Evolutionary conservation across 2,888 invertebrate genomes (phyloP).

Genomic region (Argyresthia goedartella): DNA sequence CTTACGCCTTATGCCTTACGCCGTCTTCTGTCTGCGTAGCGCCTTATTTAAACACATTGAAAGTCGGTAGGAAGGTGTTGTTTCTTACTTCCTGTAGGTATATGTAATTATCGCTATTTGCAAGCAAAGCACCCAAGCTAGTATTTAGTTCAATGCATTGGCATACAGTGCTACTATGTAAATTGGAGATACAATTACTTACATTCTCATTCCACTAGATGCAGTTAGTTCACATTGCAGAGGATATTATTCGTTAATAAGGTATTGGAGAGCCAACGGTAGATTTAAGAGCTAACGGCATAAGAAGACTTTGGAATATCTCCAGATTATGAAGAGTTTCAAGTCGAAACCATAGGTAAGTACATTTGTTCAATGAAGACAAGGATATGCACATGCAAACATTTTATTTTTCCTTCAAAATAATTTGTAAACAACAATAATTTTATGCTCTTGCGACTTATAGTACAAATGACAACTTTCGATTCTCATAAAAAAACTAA

Average conservation of each 20-base stretch:
- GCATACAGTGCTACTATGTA: neutral
- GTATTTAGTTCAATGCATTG: neutral
- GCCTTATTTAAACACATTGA: too few relatives aligned
- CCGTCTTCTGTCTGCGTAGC: too few relatives aligned
- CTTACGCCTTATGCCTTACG: too few relatives aligned
- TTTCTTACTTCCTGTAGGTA: neutral
- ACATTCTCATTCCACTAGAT: neutral
- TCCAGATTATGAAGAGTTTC: too few relatives aligned
- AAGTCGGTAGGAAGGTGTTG: too few relatives aligned
- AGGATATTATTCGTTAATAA: neutral
- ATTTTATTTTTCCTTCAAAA: slow-evolving; percentile 61
- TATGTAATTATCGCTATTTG: too few relatives aligned
- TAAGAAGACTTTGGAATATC: too few relatives aligned
- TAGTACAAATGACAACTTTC: slow-evolving; percentile 66
- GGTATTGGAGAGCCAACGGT: too few relatives aligned
- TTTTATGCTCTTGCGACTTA: slow-evolving; percentile 48
- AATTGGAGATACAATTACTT: neutral
- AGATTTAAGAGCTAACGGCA: too few relatives aligned
- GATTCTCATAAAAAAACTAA: slow-evolving; percentile 61
- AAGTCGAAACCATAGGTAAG: too few relatives aligned
- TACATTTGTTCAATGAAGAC: slow-evolving; percentile 22
- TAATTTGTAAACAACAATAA: slow-evolving; percentile 63
- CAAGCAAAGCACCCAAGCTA: neutral
- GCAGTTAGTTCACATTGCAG: neutral
- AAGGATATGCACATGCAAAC: slow-evolving; percentile 56